Conservation (phyloP, 2,113 vertebrate species). For the Rousettus leschenaultii region DNA sequence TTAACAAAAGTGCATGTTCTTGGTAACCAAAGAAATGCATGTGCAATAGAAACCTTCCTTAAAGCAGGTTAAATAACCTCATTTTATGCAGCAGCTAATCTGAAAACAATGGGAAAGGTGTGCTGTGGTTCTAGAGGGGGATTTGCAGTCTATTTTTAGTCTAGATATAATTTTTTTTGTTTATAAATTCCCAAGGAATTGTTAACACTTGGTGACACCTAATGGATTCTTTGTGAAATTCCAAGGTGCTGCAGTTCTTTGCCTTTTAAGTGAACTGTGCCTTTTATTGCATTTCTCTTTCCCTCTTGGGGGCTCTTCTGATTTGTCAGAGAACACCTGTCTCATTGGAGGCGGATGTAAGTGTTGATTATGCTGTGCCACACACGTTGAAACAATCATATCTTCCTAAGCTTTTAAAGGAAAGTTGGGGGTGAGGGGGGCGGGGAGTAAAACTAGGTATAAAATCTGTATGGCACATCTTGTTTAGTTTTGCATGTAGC, state of each 20-base stretch:
- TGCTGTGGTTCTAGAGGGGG: constrained; percentile 42
- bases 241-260: constrained; percentile 78
- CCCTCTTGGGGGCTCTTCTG: neutral
- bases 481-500: constrained; percentile 82
- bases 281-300: constrained; percentile 71
- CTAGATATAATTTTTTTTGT: constrained; percentile 39
- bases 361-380: neutral
- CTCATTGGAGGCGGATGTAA: constrained; percentile 6
- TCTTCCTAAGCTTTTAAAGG: constrained; percentile 71
- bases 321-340: neutral
- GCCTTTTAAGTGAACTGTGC: constrained; percentile 72
- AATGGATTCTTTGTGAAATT: constrained; percentile 82
- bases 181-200: constrained; percentile 83
- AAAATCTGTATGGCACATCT: constrained; percentile 77
- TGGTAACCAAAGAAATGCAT: constrained; percentile 82
- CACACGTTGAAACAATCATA: constrained; percentile 75
- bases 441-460: constrained; percentile 76
- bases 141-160: constrained; percentile 23
- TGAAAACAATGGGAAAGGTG: neutral
- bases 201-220: constrained; percentile 81
- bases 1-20: constrained; percentile 43
- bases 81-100: neutral
- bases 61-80: neutral
- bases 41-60: constrained; percentile 79
- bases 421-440: too few relatives aligned